phyloP scores from a whole-genome alignment of 2,888 invertebrate species.

The Temnothorax ravouxi region DNA sequence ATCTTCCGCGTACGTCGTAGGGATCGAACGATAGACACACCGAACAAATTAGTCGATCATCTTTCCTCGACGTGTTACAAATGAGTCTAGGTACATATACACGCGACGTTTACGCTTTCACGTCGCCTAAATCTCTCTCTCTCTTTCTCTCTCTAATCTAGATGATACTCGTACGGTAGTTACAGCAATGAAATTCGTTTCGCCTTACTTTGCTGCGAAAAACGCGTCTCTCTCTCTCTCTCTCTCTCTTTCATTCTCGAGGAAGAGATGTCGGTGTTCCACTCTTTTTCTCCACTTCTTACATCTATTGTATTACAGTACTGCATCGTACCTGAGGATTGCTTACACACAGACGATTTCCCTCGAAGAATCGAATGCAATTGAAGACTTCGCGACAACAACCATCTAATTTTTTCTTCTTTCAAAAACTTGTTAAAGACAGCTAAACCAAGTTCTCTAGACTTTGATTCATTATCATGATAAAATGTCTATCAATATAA shows the following conservation, averaged over 20 bases:
- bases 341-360: too few species aligned
- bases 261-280: too few species aligned
- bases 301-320: too few species aligned
- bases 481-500: too few species aligned
- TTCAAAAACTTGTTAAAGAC: too few species aligned
- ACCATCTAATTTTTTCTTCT: too few species aligned
- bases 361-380: too few species aligned
- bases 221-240: conserved; percentile 29
- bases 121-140: conserved; percentile 68
- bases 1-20: conserved; percentile 55
- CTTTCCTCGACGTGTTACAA: conserved; percentile 65
- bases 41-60: conserved; percentile 67
- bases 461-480: too few species aligned
- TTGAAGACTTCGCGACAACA: too few species aligned
- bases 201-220: conserved; percentile 51
- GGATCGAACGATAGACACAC: conserved; percentile 67
- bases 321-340: too few species aligned
- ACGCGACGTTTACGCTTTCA: conserved; percentile 73
- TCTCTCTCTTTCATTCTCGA: not conserved
- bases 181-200: conserved; percentile 62
- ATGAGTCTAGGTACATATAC: conserved; percentile 80
- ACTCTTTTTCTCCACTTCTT: too few species aligned
- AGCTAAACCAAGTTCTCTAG: too few species aligned
- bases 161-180: conserved; percentile 68
- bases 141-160: conserved; percentile 64